Evolutionary conservation across 2,113 vertebrate species (phyloP), one percentile per base, ranked within the genome.

Genomic region (Tyto alba): DNA sequence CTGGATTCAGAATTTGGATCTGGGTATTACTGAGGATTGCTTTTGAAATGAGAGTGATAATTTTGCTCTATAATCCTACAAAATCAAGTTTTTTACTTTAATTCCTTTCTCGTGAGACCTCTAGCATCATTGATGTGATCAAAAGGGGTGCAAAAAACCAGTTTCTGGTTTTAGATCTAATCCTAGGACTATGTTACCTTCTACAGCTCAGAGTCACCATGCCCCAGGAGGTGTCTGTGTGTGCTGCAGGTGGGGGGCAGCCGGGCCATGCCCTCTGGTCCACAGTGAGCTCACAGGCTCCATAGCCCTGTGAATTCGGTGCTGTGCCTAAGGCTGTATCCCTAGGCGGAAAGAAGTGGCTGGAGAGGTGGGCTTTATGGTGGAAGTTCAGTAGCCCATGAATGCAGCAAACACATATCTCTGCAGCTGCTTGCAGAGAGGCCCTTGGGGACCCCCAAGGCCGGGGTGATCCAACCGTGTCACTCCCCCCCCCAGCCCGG

Each of bases 351-450:
- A 41, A 79, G 19, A n/a, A 41, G 38, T 57, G 53, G 13, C 26
- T 88, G 52, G 18, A 71, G 30, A 43, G 22, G 29, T 32, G 75
- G 17, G 9, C 36, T 72, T 83, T 72, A 2, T 2, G 32, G 13
- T 63, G 19, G n/a, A 36, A 73, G 6, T 41, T 43, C 30, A 20
- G 27, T 57, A 27, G 18, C 6, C 64, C 1, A 1, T 20, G 36
- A 69, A n/a, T 0, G 2, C 45, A 52, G 30, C 34, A 62, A 60
- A n/a, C 1, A 0, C 23, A 26, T 1, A 1, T 32, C 41, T 67
- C 47, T 88, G 74, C 27, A 74, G 13, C 45, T 81, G 20, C 77
- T 55, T n/a, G n/a, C 68, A 38, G 48, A 55, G 27, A 80, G n/a
- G 14, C 19, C 15, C 40, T 30, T 43, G 25, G 14, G n/a, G 8